A percentile compares a stretch with the other conserved stretches of the same genome.
Conservation (phyloP, 2,797 vertebrate species). For the Nasua narica region DNA sequence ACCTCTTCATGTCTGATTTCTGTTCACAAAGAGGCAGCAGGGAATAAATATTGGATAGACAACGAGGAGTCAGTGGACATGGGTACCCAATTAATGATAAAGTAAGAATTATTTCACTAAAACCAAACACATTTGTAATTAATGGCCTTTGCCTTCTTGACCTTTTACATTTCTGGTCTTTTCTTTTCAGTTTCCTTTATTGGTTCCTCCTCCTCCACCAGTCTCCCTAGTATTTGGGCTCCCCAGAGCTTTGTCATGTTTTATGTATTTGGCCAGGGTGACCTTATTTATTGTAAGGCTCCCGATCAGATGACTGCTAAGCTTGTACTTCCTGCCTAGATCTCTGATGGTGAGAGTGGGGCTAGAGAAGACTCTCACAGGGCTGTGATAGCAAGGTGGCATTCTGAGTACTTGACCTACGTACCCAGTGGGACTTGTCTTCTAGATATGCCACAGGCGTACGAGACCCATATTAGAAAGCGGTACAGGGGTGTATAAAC, state of each 20-base stretch:
- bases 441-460: background rate
- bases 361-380: background rate
- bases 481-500: background rate
- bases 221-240: background rate
- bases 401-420: background rate
- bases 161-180: background rate
- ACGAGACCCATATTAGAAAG: background rate
- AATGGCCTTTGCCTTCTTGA: background rate
- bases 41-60: background rate
- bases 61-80: background rate
- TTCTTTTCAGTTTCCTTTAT: constrained; percentile 1
- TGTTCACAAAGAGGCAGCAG: background rate
- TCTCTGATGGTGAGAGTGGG: constrained; percentile 83
- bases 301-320: background rate
- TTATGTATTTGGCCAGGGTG: background rate
- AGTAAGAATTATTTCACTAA: constrained; percentile 1
- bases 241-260: background rate
- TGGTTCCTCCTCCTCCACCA: background rate
- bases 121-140: background rate
- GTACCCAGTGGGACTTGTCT: background rate
- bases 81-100: background rate
- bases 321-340: background rate
- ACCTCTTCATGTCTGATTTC: background rate
- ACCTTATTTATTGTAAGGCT: background rate
- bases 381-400: background rate